Percentiles rank a stretch among this genome's conserved stretches.
Evolutionary conservation across 1,140 invertebrate genomes (phyloP).

Genomic region (Maconellicoccus hirsutus): DNA sequence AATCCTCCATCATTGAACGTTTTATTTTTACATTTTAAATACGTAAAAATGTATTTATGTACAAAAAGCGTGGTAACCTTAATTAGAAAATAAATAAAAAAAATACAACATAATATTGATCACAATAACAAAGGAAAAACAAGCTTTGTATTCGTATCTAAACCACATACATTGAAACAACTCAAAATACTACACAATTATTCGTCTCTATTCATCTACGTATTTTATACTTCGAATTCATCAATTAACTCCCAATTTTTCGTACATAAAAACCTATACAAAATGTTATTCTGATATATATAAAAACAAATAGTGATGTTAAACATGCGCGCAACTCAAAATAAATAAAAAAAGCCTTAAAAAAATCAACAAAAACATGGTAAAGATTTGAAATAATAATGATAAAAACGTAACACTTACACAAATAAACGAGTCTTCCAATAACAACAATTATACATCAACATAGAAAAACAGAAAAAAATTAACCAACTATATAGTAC

Average conservation of each 20-base stretch:
- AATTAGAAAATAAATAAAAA: conserved; percentile 11
- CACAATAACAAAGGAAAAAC: conserved; percentile 12
- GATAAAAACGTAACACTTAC: conserved; percentile 1
- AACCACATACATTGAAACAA: background rate
- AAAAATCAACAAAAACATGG: conserved; percentile 7
- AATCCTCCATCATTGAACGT: background rate
- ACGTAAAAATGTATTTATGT: conserved; percentile 17
- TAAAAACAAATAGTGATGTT: background rate
- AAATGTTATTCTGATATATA: background rate
- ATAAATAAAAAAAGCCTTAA: background rate
- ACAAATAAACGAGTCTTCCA: background rate
- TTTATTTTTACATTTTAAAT: conserved; percentile 21
- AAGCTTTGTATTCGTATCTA: conserved; percentile 2
- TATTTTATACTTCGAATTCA: background rate
- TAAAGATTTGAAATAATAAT: background rate
- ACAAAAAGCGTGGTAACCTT: conserved; percentile 21
- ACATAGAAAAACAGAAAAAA: background rate
- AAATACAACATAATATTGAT: conserved; percentile 5
- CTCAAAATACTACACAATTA: background rate
- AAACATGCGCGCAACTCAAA: conserved; percentile 2
- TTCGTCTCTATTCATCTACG: background rate
- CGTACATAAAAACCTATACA: background rate
- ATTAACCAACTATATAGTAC: background rate
- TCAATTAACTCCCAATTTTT: background rate
- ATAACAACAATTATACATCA: conserved; percentile 4